A percentile compares a stretch with the other conserved stretches of the same genome.
Conservation (phyloP, 2,797 vertebrate species). For the Rhinophrynus dorsalis region DNA sequence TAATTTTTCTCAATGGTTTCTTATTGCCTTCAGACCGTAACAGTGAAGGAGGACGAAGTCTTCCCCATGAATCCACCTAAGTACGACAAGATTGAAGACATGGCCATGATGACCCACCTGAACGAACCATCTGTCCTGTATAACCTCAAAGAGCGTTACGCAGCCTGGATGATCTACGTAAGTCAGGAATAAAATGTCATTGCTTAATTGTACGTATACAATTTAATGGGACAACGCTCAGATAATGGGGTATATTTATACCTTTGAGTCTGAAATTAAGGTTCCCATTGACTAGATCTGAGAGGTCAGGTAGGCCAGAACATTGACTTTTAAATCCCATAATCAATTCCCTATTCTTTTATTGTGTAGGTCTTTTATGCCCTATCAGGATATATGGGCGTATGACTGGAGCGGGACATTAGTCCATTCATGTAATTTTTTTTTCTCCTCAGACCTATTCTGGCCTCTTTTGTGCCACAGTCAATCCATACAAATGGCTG, state of each 20-base stretch:
- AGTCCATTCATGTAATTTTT: too few species aligned
- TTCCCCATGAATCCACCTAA: slow-evolving; percentile 79
- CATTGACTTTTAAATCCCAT: too few species aligned
- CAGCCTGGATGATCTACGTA: slow-evolving; percentile 85
- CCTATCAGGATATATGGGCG: neutral
- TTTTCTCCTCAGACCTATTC: slow-evolving; percentile 75
- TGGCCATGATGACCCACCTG: slow-evolving; percentile 83
- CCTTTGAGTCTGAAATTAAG: too few species aligned
- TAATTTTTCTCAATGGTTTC: too few species aligned
- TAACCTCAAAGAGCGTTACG: slow-evolving; percentile 84
- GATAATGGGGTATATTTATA: too few species aligned
- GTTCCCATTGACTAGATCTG: too few species aligned
- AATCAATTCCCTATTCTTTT: neutral
- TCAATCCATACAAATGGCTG: slow-evolving; percentile 85
- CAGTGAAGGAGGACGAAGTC: slow-evolving; percentile 79
- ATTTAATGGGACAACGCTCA: too few species aligned
- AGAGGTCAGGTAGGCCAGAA: too few species aligned
- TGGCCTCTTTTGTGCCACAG: slow-evolving; percentile 78
- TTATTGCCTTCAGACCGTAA: slow-evolving; percentile 76
- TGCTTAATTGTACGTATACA: too few species aligned
- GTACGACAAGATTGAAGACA: slow-evolving; percentile 79
- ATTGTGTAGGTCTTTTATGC: neutral
- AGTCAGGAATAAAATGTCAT: too few species aligned
- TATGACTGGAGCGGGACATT: too few species aligned
- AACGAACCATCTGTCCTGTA: slow-evolving; percentile 77